Conservation (phyloP, 2,113 vertebrate genomes). For the Cyphomyrus plagiostoma region DNA sequence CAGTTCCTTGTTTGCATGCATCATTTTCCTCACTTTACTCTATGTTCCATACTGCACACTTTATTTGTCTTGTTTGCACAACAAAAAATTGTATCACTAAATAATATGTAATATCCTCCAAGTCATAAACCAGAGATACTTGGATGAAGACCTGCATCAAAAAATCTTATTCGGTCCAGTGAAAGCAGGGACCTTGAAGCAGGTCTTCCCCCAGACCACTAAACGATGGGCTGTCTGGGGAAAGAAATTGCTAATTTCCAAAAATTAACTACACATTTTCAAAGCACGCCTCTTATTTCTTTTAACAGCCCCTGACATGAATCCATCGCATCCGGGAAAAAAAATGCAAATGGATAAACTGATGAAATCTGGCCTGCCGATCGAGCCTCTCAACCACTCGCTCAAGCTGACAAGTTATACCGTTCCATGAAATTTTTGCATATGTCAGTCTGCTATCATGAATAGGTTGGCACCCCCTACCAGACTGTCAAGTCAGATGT, state of each 20-base stretch:
- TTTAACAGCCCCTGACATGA: not conserved
- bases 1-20: not conserved
- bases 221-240: not conserved
- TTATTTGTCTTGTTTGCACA: not conserved
- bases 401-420: not conserved
- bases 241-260: not conserved
- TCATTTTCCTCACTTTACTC: not conserved
- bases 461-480: not conserved
- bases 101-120: not conserved
- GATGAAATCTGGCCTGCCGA: not conserved
- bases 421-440: not conserved
- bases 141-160: not conserved
- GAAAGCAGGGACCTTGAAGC: not conserved
- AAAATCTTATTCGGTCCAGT: not conserved
- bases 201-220: not conserved
- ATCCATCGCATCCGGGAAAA: not conserved
- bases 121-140: not conserved
- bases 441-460: not conserved
- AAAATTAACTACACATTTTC: not conserved
- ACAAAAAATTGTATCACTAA: not conserved
- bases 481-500: not conserved
- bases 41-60: not conserved
- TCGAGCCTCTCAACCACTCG: not conserved
- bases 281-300: not conserved
- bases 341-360: not conserved